phyloP scores from a whole-genome alignment of 2,797 vertebrate species.

The Champsocephalus esox region DNA sequence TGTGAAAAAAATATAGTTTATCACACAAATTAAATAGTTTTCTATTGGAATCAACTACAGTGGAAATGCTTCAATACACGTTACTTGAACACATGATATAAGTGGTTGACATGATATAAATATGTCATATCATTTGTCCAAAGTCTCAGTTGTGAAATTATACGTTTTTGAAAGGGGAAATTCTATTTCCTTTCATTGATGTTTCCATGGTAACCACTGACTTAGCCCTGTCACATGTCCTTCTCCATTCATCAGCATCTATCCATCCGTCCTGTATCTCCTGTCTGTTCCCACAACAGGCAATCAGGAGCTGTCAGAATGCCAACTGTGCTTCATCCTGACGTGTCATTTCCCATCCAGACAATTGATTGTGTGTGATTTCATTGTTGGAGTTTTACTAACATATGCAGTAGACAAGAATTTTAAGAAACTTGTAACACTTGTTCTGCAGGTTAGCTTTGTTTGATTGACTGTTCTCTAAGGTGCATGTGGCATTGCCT shows the following conservation, averaged over 20 bases:
- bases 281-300: constrained; percentile 46
- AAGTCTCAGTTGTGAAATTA: not conserved
- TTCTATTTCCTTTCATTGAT: constrained; percentile 2
- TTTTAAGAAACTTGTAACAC: constrained; percentile 3
- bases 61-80: not conserved
- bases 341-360: constrained; percentile 52
- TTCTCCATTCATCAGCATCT: constrained; percentile 47
- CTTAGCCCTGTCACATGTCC: constrained; percentile 39
- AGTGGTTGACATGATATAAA: not conserved
- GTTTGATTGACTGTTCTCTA: constrained; percentile 12
- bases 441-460: constrained; percentile 5
- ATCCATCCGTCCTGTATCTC: constrained; percentile 6
- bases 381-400: constrained; percentile 2
- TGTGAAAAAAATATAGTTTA: not conserved
- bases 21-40: not conserved
- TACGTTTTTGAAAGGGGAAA: constrained; percentile 14
- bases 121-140: not conserved
- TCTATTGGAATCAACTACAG: not conserved
- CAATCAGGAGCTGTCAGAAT: constrained; percentile 60
- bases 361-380: constrained; percentile 39
- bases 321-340: constrained; percentile 45
- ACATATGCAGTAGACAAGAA: constrained; percentile 11
- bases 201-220: constrained; percentile 71
- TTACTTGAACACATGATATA: not conserved
- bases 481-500: constrained; percentile 1